Conservation (phyloP, 1,140 invertebrate genomes). For the Lepidurus arcticus region DNA sequence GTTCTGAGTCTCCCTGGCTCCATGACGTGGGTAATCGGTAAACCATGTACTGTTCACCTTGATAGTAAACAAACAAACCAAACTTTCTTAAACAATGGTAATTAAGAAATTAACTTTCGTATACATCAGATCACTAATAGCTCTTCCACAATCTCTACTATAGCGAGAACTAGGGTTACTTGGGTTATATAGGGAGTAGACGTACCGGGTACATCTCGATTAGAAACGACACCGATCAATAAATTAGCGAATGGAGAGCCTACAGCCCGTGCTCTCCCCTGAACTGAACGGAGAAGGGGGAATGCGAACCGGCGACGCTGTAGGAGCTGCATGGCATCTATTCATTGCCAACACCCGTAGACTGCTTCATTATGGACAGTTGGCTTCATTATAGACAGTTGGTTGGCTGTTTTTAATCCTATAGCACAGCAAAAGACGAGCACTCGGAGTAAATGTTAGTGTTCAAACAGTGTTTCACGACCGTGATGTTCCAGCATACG, state of each 20-base stretch:
- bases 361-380: neutral
- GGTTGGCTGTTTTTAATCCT: neutral
- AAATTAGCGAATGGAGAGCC: neutral
- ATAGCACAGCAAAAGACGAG: neutral
- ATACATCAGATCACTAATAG: too few species aligned
- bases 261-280: neutral
- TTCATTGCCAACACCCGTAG: neutral
- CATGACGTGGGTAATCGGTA: too few species aligned
- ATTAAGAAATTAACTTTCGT: too few species aligned
- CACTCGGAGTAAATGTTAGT: neutral
- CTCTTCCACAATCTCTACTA: too few species aligned
- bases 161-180: too few species aligned
- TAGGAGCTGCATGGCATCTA: neutral
- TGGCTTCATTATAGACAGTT: neutral
- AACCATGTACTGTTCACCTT: too few species aligned
- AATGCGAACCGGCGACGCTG: neutral
- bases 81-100: too few species aligned
- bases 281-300: neutral
- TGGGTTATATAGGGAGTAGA: too few species aligned
- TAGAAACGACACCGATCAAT: constrained; percentile 3
- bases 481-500: neutral
- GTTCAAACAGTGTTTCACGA: neutral
- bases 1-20: too few species aligned
- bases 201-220: neutral
- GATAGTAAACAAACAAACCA: too few species aligned